Base-by-base conservation (phyloP, 1,140 invertebrate genomes). In the Drosophila chauvacae region DNA sequence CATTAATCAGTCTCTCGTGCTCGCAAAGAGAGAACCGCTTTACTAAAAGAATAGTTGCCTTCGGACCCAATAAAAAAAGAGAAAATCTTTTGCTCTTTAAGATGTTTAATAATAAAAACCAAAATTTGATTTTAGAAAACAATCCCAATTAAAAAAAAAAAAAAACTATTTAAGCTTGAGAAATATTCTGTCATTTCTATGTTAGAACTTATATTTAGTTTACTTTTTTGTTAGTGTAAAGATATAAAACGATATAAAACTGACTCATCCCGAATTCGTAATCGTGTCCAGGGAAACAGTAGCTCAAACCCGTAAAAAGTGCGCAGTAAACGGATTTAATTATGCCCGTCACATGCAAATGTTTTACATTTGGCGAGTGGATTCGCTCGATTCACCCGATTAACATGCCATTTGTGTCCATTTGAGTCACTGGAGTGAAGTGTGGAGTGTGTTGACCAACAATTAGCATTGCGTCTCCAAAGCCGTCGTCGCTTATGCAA, bases 261-360 rank as follows among this genome's bases (percentile, higher is more conserved):
- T 75, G 73, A 76, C 42, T 72, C 60, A 60, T 66, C 35, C n/a
- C n/a, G 37, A 66, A 61, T 45, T n/a, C 80, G 28, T 23, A 48
- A n/a, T 39, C 51, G 44, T 42, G 44, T 70, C 51, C 69, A 41
- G 53, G 69, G 28, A 58, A 50, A 73, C 70, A 80, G 84, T 77
- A 87, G 80, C 76, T 57, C 20, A 48, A 45, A 57, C 42, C 50
- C 50, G 50, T 23, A 18, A 65, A 56, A 87, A 86, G 70, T 87
- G 79, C 83, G 79, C 83, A 79, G 60, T 86, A 76, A 86, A 57
- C 35, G 35, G 30, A 48, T 80, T 86, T 77, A 77, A 80, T 73
- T 86, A 88, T 88, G 80, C 83, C 65, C 56, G 84, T 82, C 79
- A 82, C 82, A 87, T 87, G 75, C 69, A 68, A 86, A 88, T 83